Base-by-base conservation (phyloP, 1,140 invertebrate genomes). In the Propsilocerus akamusi region DNA sequence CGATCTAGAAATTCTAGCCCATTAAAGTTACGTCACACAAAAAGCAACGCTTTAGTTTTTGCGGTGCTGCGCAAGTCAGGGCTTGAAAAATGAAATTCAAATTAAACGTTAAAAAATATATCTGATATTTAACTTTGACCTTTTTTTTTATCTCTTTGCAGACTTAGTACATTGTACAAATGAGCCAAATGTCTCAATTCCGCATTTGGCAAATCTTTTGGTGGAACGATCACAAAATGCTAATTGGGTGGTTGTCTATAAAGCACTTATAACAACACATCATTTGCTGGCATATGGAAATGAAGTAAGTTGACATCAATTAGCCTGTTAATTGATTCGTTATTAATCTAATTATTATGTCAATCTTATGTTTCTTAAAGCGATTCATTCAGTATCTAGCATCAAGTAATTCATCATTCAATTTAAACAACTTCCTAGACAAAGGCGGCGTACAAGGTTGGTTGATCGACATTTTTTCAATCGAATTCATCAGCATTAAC, bases 251-350 rank as follows among this genome's bases (percentile, higher is more conserved):
- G 93, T 98, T 25, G 94, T 98, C 30, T 99, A 96, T 70, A 99
- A 99, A 72, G 83, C 94, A 26, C 78, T 99, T 48, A 91, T 98
- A 61, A 98, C 95, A 47, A 92, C 96, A 56, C 96, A 99, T 75
- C 94, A 98, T 70, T 77, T 99, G 64, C 91, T 99, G 78, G 97
- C 95, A 63, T 98, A 97, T 76, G 96, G 96, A 63, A 99, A 98
- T 74, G 95, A 99, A 81, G 92, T 95, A 68, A 78, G 72, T 60
- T 54, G 54, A n/a, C n/a, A n/a, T n/a, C n/a, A n/a, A n/a, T n/a
- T n/a, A n/a, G n/a, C n/a, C n/a, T n/a, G n/a, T n/a, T n/a, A n/a
- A n/a, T 41, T 20, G 5, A 41, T 41, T 20, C 22, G 8, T 7
- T 41, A 20, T 20, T 3, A 6, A 17, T 8, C 14, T 8, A 41